Base-by-base conservation (phyloP, 2,113 vertebrate genomes). In the Oenanthe melanoleuca region DNA sequence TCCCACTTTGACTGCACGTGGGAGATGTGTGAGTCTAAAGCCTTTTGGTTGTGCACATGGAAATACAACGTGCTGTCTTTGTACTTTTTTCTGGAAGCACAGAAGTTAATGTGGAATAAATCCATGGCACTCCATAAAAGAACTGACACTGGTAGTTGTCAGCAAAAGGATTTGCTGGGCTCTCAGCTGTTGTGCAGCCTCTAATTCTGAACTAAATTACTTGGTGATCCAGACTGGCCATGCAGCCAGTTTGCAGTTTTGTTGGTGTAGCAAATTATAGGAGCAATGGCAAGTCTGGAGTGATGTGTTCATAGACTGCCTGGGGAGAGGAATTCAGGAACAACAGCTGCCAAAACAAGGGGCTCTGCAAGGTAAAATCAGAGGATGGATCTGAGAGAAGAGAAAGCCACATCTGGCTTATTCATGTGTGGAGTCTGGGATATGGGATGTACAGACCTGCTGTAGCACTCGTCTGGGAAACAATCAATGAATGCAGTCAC, bases 1-100 rank as follows among this genome's bases (percentile, higher is more conserved):
- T 42, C 61, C 71, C 37, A n/a, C 25, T 74, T 31, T 0, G 0
- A 10, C 31, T 66, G 29, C 0, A 0, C 37, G 1, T 12, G 53
- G 17, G 34, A 47, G n/a, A 13, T 2, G 6, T 0, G 14, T 0
- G 26, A 52, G 17, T 52, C 28, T 40, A 61, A 77, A 89, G 66
- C 18, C 14, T 59, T 87, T 56, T 23, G 40, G 25, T 6, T 42
- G 59, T 72, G 38, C 24, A 11, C 5, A 0, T 23, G 31, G 47
- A 49, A 66, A 20, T 15, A 40, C 0, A 26, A 63, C 22, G 16
- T n/a, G 16, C 18, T 44, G 11, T 34, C 44, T 50, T 63, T 20
- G 8, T 45, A 23, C 6, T 34, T 29, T 18, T 44, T 31, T 40
- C 16, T 50, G 1, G 2, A 55, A 78, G 21, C 33, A 50, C 14